These are phyloP conservation scores for Hormaphis cornu DNA, from an alignment of 1,140 invertebrate species.

Conservation along the genomic window DNA sequence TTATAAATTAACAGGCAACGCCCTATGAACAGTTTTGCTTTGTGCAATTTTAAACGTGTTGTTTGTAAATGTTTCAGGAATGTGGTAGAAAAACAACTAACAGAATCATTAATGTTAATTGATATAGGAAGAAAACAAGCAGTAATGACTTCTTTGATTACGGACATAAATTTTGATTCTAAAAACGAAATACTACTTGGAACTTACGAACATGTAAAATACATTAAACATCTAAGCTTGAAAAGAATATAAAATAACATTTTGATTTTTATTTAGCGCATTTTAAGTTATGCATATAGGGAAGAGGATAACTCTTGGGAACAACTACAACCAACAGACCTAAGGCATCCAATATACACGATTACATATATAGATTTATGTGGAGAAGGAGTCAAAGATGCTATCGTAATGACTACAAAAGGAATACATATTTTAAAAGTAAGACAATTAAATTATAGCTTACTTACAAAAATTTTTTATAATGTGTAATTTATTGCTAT, in stretches of 20 bases:
- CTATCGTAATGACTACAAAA: background rate
- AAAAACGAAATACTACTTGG: slow-evolving; percentile 21
- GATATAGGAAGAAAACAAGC: background rate
- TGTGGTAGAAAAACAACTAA: background rate
- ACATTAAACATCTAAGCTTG: background rate
- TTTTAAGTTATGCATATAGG: slow-evolving; percentile 13
- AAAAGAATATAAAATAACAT: background rate
- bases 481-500: too few relatives aligned
- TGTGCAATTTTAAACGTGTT: too few relatives aligned
- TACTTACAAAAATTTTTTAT: too few relatives aligned
- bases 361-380: slow-evolving; percentile 7
- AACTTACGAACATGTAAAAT: background rate
- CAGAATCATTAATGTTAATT: background rate
- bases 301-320: background rate
- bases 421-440: slow-evolving; percentile 22
- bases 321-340: background rate
- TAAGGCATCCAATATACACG: background rate
- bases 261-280: background rate
- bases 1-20: background rate
- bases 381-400: slow-evolving; percentile 10
- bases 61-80: slow-evolving; percentile 2
- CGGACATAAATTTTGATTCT: slow-evolving; percentile 18
- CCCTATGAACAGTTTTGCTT: too few relatives aligned
- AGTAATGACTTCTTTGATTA: background rate
- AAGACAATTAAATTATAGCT: too few relatives aligned